Conservation (phyloP, 2,888 invertebrate genomes). For the Sycophila texana region DNA sequence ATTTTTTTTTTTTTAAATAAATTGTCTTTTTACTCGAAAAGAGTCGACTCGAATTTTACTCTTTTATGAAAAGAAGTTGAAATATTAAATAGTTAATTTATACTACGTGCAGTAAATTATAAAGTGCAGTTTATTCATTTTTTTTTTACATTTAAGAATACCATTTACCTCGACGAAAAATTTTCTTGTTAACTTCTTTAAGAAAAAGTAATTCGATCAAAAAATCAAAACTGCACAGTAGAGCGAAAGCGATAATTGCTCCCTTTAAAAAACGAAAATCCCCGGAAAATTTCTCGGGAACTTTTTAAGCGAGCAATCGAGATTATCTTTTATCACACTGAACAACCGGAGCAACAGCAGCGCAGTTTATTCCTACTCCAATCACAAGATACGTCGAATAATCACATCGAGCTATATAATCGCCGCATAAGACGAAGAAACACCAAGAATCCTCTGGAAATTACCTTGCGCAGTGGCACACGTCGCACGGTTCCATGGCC, state of each 20-base stretch:
- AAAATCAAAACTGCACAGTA: not conserved
- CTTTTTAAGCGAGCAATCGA: not conserved
- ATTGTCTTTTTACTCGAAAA: no score
- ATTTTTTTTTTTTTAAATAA: no score
- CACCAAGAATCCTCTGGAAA: conserved; percentile 35
- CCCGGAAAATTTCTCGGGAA: not conserved
- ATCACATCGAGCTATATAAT: not conserved
- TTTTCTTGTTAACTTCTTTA: not conserved
- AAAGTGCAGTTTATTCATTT: no score
- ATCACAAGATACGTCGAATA: not conserved
- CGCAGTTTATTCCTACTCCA: not conserved
- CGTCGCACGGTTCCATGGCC: conserved; percentile 72
- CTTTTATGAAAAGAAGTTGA: no score
- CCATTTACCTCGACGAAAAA: not conserved
- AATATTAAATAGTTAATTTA: no score
- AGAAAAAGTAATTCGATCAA: not conserved
- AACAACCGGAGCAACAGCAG: not conserved
- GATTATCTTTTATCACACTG: not conserved
- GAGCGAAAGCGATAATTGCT: not conserved
- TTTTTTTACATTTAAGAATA: not conserved
- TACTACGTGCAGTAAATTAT: no score
- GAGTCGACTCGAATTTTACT: no score
- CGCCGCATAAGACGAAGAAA: not conserved
- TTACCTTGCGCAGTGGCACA: conserved; percentile 76
- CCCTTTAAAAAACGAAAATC: not conserved